phyloP scores from a whole-genome alignment of 2,888 invertebrate genomes.

The Spialia ferax region DNA sequence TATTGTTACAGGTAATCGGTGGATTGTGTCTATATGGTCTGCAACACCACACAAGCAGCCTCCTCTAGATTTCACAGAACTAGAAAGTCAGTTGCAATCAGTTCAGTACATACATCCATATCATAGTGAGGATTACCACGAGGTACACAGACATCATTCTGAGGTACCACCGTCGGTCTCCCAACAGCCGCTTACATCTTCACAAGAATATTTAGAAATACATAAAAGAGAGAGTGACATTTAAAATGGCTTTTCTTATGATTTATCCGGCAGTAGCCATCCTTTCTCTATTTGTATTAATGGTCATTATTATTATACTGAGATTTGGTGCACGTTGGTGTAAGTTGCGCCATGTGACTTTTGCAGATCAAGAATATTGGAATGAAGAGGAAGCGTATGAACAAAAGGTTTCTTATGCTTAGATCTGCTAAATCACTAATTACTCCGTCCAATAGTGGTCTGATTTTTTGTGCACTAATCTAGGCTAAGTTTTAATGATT shows the following conservation, averaged over 20 bases:
- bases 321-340: conserved; percentile 92
- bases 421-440: conserved; percentile 39
- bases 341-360: conserved; percentile 89
- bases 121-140: conserved; percentile 62
- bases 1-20: conserved; percentile 89
- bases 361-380: conserved; percentile 89
- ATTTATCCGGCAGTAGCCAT: conserved; percentile 93
- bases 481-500: neutral
- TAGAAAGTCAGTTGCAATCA: conserved; percentile 81
- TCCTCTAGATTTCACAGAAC: conserved; percentile 92
- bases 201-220: conserved; percentile 87
- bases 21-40: conserved; percentile 94
- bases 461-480: conserved; percentile 15
- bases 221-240: conserved; percentile 94
- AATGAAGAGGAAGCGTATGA: conserved; percentile 88
- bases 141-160: conserved; percentile 56
- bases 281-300: conserved; percentile 90
- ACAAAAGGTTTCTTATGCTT: conserved; percentile 88
- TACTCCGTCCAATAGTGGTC: conserved; percentile 24
- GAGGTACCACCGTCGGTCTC: conserved; percentile 69
- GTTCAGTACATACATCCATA: conserved; percentile 66
- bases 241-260: conserved; percentile 91
- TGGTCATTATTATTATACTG: conserved; percentile 91
- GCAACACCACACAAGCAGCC: conserved; percentile 94
- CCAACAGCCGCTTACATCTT: conserved; percentile 74